Base-by-base conservation (phyloP, 2,113 vertebrate species). In the Syrrhaptes paradoxus region DNA sequence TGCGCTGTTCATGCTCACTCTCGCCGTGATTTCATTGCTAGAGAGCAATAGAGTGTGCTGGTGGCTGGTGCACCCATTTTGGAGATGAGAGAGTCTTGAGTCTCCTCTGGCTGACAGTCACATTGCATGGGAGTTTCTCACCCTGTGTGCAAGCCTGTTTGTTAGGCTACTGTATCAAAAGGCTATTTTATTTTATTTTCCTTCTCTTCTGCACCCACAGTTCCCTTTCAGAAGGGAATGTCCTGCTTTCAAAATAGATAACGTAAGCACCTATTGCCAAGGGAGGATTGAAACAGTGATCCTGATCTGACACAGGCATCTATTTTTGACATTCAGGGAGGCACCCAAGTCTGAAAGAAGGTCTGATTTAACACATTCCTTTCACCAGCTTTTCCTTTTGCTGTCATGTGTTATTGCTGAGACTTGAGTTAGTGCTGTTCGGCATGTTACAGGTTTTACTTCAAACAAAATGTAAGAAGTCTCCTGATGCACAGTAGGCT, bases 311-410 rank as follows among this genome's bases (percentile, higher is more conserved):
- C 88, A 90, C 16, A 36, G 63, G 29, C 55, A 3, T 74, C 90
- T 97, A 89, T 96, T 97, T 97, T 89, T 97, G 94, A 81, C 8
- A 0, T 28, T 59, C 61, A 71, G 9, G 4, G 72, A 90, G 76
- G 63, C 52, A 78, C 65, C 38, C 46, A 17, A 59, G 68, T 73
- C 93, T 81, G 68, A 62, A 71, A 83, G 81, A 76, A 93, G 59
- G 86, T 77, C 76, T 93, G 55, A 32, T 92, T 89, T 95, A 92
- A 84, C 88, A 52, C 80, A 72, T 92, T 89, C 72, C 65, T 93
- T 92, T 92, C 80, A 85, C 43, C 55, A 86, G 55, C 68, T 71
- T 77, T 92, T 86, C 83, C 59, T 86, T 86, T 84, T 67, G 83
- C 83, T 94, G 63, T 63, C 46, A 6, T 32, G 7, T 24, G 59